These are phyloP conservation scores for Pomatorhinus ruficollis DNA, from an alignment of 2,113 vertebrate genomes.

Conservation along the genomic window DNA sequence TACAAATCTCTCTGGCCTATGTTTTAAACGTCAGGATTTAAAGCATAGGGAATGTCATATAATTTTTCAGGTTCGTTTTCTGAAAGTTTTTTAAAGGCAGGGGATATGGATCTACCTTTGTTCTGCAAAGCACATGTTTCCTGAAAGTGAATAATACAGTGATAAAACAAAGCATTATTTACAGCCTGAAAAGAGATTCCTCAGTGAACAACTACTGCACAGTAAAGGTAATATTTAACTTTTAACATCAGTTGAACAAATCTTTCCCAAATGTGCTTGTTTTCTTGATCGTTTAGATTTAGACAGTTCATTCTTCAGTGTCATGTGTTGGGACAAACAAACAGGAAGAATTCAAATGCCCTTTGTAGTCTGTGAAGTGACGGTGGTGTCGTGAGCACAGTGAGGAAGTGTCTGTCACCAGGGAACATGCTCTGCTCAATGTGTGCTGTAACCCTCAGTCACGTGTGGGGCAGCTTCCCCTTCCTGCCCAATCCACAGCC, in stretches of 20 bases:
- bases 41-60: background rate
- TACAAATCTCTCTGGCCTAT: background rate
- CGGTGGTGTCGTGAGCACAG: background rate
- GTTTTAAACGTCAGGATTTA: background rate
- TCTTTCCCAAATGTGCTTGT: background rate
- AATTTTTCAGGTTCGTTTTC: background rate
- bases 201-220: background rate
- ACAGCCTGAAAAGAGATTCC: background rate
- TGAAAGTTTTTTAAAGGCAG: background rate
- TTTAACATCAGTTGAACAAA: background rate
- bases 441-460: background rate
- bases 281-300: background rate
- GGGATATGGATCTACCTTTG: background rate
- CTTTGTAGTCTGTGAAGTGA: background rate
- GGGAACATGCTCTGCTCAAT: background rate
- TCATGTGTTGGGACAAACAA: background rate
- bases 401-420: slow-evolving; percentile 1
- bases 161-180: background rate
- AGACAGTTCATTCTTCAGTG: background rate
- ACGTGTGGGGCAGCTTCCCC: background rate
- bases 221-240: background rate
- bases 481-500: background rate
- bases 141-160: background rate
- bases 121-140: background rate
- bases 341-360: background rate